Conservation (phyloP, 2,888 invertebrate genomes). For the Plebejus anna region DNA sequence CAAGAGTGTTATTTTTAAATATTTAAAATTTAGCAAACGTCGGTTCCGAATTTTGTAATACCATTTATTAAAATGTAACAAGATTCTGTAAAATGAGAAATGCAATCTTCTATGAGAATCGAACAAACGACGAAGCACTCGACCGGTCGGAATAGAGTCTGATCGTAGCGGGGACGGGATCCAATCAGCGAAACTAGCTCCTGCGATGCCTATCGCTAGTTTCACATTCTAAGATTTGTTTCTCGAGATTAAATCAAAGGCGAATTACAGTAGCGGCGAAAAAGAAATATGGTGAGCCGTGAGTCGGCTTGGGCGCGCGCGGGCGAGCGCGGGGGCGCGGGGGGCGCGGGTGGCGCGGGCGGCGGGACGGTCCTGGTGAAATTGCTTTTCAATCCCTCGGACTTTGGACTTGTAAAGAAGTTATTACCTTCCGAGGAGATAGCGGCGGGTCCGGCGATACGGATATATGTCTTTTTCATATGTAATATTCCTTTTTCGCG, state of each 20-base stretch:
- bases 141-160: slow-evolving; percentile 67
- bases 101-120: slow-evolving; percentile 73
- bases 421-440: slow-evolving; percentile 81
- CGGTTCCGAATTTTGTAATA: background rate
- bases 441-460: slow-evolving; percentile 79
- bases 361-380: slow-evolving; percentile 79
- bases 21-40: background rate
- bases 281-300: slow-evolving; percentile 77
- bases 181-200: slow-evolving; percentile 77
- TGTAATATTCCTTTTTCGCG: slow-evolving; percentile 81
- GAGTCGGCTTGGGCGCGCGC: slow-evolving; percentile 50
- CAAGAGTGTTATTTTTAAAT: too few species aligned
- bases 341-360: background rate
- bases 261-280: slow-evolving; percentile 79
- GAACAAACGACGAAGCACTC: slow-evolving; percentile 68
- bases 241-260: slow-evolving; percentile 80
- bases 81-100: slow-evolving; percentile 56
- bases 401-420: slow-evolving; percentile 82
- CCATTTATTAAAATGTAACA: background rate
- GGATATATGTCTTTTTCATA: slow-evolving; percentile 80
- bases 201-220: slow-evolving; percentile 77
- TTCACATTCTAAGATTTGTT: slow-evolving; percentile 81
- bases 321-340: background rate
- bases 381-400: slow-evolving; percentile 82
- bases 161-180: slow-evolving; percentile 59